Conservation (phyloP, 2,888 invertebrate species). For the Ecliptopera silaceata region DNA sequence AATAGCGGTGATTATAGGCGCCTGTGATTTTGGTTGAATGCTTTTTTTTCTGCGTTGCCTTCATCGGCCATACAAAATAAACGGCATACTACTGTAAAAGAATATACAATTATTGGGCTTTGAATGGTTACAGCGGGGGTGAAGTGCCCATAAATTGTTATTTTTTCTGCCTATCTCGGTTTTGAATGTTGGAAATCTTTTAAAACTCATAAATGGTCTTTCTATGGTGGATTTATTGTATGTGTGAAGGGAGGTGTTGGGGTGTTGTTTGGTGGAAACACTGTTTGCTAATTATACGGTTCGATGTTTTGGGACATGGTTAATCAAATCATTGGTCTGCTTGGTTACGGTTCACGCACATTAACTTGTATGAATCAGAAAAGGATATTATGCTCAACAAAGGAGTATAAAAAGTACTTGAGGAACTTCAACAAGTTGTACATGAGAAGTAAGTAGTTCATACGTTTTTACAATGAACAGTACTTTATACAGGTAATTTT, state of each 20-base stretch:
- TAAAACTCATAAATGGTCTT: slow-evolving; percentile 74
- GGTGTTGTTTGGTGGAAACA: slow-evolving; percentile 51
- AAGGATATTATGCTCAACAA: neutral
- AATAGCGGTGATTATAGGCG: slow-evolving; percentile 83
- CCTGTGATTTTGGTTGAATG: slow-evolving; percentile 82
- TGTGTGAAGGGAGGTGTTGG: slow-evolving; percentile 63
- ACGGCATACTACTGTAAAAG: slow-evolving; percentile 83
- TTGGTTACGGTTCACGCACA: slow-evolving; percentile 2
- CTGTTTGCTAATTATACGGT: slow-evolving; percentile 74
- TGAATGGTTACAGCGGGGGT: slow-evolving; percentile 82
- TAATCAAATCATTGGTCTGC: slow-evolving; percentile 14
- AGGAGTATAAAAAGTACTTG: too few relatives aligned
- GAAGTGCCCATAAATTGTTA: slow-evolving; percentile 81
- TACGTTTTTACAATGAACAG: too few relatives aligned
- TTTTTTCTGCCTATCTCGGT: slow-evolving; percentile 60
- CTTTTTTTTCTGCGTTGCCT: slow-evolving; percentile 72
- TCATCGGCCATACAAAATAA: slow-evolving; percentile 77
- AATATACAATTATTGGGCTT: slow-evolving; percentile 82
- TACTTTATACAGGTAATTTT: too few relatives aligned
- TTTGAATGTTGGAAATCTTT: slow-evolving; percentile 69
- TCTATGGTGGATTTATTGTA: slow-evolving; percentile 66
- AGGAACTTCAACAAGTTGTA: too few relatives aligned
- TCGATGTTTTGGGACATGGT: slow-evolving; percentile 41
- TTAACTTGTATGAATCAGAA: neutral
- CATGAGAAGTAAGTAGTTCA: too few relatives aligned